Conservation (phyloP, 1,140 invertebrate species). For the Lepidurus apus region DNA sequence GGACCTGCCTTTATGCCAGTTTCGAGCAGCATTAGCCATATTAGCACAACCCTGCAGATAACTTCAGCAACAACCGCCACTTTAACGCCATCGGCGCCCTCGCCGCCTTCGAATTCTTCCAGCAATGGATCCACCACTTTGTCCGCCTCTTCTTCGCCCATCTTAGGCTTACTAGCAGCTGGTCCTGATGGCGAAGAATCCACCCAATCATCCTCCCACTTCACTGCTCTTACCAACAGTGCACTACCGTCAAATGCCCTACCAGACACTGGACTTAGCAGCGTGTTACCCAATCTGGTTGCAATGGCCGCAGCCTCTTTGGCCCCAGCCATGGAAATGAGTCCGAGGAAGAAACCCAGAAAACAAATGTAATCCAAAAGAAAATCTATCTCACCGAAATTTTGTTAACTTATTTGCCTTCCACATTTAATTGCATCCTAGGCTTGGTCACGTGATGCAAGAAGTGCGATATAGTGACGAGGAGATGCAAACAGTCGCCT, state of each 20-base stretch:
- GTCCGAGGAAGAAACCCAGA: conserved; percentile 66
- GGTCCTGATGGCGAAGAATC: conserved; percentile 31
- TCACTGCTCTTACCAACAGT: conserved; percentile 1
- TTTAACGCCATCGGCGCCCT: conserved; percentile 24
- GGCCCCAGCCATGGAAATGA: conserved; percentile 53
- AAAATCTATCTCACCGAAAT: conserved; percentile 23
- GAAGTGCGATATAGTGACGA: conserved; percentile 57
- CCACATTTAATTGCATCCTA: conserved; percentile 42
- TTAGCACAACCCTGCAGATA: conserved; percentile 30
- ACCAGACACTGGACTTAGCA: conserved; percentile 28
- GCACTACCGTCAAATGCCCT: conserved; percentile 21
- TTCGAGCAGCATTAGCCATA: conserved; percentile 38
- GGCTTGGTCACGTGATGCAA: conserved; percentile 58
- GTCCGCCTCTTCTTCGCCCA: conserved; percentile 68
- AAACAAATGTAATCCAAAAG: conserved; percentile 58
- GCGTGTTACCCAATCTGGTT: conserved; percentile 32
- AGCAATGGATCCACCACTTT: conserved; percentile 63
- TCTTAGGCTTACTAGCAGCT: conserved; percentile 37
- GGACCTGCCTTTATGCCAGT: conserved; percentile 43
- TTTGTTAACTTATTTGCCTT: conserved; percentile 25
- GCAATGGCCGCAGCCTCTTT: conserved; percentile 35
- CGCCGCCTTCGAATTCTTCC: conserved; percentile 37
- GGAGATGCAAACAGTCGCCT: conserved; percentile 53
- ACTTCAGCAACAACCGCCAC: conserved; percentile 26
- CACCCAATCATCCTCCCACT: conserved; percentile 34